Evolutionary conservation across 2,888 invertebrate genomes (phyloP).

Genomic region (Cephus pulcher): DNA sequence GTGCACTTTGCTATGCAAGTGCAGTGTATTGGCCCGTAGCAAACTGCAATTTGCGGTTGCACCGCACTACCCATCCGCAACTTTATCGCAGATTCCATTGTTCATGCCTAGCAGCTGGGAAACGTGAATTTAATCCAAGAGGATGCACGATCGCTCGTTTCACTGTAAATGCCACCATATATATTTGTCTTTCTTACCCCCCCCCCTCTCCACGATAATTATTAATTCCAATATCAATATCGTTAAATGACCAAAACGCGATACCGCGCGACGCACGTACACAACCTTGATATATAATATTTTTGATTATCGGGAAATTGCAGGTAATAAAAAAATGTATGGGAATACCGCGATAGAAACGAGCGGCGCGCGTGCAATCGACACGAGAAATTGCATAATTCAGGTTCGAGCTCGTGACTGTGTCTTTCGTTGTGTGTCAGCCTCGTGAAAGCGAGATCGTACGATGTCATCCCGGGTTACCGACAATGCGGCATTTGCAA

Average conservation of each 20-base stretch:
- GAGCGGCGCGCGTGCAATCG: not conserved
- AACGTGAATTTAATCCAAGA: not conserved
- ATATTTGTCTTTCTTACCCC: too few relatives aligned
- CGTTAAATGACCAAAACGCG: not conserved
- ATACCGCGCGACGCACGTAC: not conserved
- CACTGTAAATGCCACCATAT: not conserved
- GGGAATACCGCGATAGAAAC: not conserved
- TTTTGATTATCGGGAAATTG: not conserved
- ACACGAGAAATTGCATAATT: not conserved
- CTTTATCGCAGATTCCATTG: not conserved
- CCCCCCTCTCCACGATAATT: not conserved
- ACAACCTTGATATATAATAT: not conserved
- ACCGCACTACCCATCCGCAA: not conserved
- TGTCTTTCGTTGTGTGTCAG: not conserved
- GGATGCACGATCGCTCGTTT: not conserved
- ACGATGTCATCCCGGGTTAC: conserved; percentile 50
- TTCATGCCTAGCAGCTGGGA: not conserved
- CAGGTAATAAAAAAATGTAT: not conserved
- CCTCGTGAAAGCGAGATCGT: conserved; percentile 9
- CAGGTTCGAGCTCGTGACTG: not conserved
- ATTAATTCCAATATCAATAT: not conserved
- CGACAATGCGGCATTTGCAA: conserved; percentile 48
- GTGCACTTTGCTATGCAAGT: not conserved
- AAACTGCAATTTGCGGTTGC: not conserved
- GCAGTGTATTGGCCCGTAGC: not conserved